Percentiles rank a stretch among this genome's conserved stretches.
phyloP scores from a whole-genome alignment of 2,888 invertebrate genomes.

The Drosophila neonasuta region DNA sequence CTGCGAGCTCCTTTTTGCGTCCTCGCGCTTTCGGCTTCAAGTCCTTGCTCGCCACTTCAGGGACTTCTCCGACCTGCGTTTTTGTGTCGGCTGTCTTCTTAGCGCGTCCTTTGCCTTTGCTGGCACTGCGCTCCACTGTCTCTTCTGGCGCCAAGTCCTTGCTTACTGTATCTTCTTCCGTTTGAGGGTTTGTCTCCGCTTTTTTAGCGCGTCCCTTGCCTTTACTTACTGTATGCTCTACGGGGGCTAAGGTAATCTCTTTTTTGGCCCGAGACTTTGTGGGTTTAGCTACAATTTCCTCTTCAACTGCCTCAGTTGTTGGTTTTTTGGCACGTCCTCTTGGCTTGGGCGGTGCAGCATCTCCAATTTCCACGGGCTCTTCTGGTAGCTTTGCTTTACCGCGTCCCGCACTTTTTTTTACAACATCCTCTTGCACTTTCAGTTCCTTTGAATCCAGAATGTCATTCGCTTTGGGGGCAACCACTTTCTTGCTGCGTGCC shows the following conservation, averaged over 20 bases:
- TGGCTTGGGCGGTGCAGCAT: slow-evolving; percentile 25
- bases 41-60: slow-evolving; percentile 8
- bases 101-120: background rate
- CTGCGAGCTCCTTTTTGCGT: slow-evolving; percentile 42
- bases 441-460: background rate
- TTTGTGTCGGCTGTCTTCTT: background rate
- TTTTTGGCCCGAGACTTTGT: slow-evolving; percentile 41
- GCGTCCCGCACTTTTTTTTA: slow-evolving; percentile 26
- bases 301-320: slow-evolving; percentile 21
- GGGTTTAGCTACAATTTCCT: slow-evolving; percentile 11
- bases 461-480: background rate
- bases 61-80: background rate
- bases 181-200: slow-evolving; percentile 16
- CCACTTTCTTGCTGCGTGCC: slow-evolving; percentile 12
- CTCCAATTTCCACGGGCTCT: slow-evolving; percentile 9
- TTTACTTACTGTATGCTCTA: slow-evolving; percentile 8
- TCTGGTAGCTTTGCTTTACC: slow-evolving; percentile 16
- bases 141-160: background rate
- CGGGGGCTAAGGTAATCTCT: slow-evolving; percentile 17
- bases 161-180: slow-evolving; percentile 1
- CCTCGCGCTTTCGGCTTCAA: slow-evolving; percentile 32
- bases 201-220: slow-evolving; percentile 39
- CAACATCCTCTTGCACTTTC: background rate
- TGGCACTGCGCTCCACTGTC: background rate
- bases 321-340: slow-evolving; percentile 48